phyloP scores from a whole-genome alignment of 2,113 vertebrate species.

The Herpailurus yagouaroundi region DNA sequence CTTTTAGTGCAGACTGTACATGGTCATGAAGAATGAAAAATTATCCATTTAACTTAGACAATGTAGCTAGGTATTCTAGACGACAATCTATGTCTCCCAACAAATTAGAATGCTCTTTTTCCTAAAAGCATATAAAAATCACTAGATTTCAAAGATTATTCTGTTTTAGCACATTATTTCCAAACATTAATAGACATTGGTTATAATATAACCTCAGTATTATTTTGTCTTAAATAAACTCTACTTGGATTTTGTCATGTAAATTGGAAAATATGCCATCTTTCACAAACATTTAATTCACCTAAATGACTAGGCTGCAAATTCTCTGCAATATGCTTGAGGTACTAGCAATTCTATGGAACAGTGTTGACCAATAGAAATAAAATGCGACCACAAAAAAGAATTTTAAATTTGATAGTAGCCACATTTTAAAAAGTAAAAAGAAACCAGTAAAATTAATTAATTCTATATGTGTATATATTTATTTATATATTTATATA shows the following conservation, averaged over 20 bases:
- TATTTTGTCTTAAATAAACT: slow-evolving; percentile 41
- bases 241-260: slow-evolving; percentile 5
- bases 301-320: not conserved
- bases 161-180: not conserved
- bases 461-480: not conserved
- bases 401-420: not conserved
- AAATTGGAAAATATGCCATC: not conserved
- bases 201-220: not conserved
- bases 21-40: not conserved
- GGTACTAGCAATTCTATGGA: not conserved
- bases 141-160: slow-evolving; percentile 10
- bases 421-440: not conserved
- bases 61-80: not conserved
- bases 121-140: not conserved
- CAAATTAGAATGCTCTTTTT: not conserved
- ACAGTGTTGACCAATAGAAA: not conserved
- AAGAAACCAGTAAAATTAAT: not conserved
- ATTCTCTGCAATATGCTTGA: not conserved
- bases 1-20: not conserved
- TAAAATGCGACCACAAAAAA: not conserved
- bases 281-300: not conserved
- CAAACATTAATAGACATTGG: not conserved
- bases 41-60: not conserved
- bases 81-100: not conserved
- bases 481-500: too few relatives aligned